These are phyloP conservation scores for Sebastes variabilis DNA, from an alignment of 2,797 vertebrate species.

Conservation along the genomic window DNA sequence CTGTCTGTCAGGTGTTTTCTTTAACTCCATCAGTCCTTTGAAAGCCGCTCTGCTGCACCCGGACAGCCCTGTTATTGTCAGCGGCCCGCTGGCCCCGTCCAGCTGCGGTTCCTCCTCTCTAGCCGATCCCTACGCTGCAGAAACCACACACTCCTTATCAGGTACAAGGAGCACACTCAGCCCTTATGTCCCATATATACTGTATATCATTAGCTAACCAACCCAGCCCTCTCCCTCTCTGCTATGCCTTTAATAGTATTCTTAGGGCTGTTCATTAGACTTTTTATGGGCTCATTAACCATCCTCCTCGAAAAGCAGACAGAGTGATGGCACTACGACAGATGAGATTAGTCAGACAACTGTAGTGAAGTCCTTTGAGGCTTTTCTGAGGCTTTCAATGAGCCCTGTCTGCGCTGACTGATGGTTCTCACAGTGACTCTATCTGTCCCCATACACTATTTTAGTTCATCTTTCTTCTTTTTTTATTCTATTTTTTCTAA, in stretches of 20 bases:
- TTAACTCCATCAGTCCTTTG: slow-evolving; percentile 91
- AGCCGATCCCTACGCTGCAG: slow-evolving; percentile 84
- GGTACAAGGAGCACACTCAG: slow-evolving; percentile 76
- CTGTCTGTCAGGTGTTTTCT: slow-evolving; percentile 92
- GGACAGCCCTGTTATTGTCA: slow-evolving; percentile 82
- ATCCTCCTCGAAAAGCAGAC: slow-evolving; percentile 26
- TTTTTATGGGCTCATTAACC: slow-evolving; percentile 55
- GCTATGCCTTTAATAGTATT: slow-evolving; percentile 29
- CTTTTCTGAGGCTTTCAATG: slow-evolving; percentile 40
- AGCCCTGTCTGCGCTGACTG: slow-evolving; percentile 31
- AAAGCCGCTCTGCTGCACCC: slow-evolving; percentile 88
- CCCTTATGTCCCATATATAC: not conserved
- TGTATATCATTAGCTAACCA: not conserved
- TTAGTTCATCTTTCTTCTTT: not conserved
- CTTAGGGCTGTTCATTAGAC: slow-evolving; percentile 43
- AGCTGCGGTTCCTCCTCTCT: slow-evolving; percentile 84
- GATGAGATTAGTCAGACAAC: slow-evolving; percentile 53
- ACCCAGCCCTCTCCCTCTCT: not conserved
- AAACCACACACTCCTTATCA: slow-evolving; percentile 91
- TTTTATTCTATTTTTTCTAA: not conserved
- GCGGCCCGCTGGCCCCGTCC: slow-evolving; percentile 85
- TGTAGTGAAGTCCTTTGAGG: slow-evolving; percentile 28
- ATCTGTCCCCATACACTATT: not conserved
- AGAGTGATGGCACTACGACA: slow-evolving; percentile 17
- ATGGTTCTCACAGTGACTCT: slow-evolving; percentile 20